These are phyloP conservation scores for Drosophila miranda DNA, from an alignment of 1,140 invertebrate genomes.

Conservation along the genomic window DNA sequence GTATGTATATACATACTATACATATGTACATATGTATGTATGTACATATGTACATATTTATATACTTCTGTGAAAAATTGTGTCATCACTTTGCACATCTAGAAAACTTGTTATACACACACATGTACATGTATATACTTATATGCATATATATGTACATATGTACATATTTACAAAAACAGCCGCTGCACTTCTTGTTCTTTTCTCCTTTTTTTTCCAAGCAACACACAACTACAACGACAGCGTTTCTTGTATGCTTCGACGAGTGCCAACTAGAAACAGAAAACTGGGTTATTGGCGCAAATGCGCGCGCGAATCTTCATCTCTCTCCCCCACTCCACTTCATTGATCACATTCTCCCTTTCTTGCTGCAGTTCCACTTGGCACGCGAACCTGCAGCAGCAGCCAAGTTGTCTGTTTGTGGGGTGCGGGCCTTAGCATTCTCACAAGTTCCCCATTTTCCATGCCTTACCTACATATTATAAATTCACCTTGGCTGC, in stretches of 20 bases:
- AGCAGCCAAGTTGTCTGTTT: slow-evolving; percentile 20
- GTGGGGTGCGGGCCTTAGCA: no score
- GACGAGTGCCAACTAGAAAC: slow-evolving; percentile 73
- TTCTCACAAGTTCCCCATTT: no score
- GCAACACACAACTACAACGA: slow-evolving; percentile 12
- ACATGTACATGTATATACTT: slow-evolving; percentile 12
- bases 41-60: slow-evolving; percentile 11
- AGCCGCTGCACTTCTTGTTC: no score
- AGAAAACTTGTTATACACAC: slow-evolving; percentile 66
- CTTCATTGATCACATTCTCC: neutral
- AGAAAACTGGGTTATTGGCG: slow-evolving; percentile 76
- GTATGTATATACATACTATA: no score
- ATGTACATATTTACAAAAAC: slow-evolving; percentile 4
- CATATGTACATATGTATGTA: slow-evolving; percentile 11
- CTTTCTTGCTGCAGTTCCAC: slow-evolving; percentile 46
- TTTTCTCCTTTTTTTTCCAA: slow-evolving; percentile 28
- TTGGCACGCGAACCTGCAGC: slow-evolving; percentile 55
- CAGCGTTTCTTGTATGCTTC: slow-evolving; percentile 39
- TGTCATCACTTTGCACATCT: slow-evolving; percentile 72
- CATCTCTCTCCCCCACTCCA: slow-evolving; percentile 1
- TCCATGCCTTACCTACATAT: no score
- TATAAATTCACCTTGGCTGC: no score
- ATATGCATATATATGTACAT: slow-evolving; percentile 4
- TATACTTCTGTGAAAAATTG: slow-evolving; percentile 45
- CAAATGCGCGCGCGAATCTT: slow-evolving; percentile 58